Conservation (phyloP, 2,888 invertebrate genomes). For the Calephelis perditalis region DNA sequence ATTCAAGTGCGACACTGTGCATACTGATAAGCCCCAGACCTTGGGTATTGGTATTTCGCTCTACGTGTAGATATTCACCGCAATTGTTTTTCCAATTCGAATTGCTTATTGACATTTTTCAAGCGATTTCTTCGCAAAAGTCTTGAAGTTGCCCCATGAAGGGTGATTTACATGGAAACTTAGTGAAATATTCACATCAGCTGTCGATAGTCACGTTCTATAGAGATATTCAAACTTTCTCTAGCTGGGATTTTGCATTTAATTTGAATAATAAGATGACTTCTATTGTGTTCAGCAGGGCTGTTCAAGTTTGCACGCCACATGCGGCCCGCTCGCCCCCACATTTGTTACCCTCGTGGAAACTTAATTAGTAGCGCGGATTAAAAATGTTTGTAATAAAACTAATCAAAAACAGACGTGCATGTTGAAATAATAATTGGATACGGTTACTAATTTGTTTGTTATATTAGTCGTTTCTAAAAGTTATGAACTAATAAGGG, state of each 20-base stretch:
- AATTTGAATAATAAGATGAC: slow-evolving; percentile 64
- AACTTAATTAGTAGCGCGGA: too few species aligned
- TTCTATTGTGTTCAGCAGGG: slow-evolving; percentile 47
- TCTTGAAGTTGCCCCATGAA: slow-evolving; percentile 43
- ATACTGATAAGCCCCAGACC: slow-evolving; percentile 56
- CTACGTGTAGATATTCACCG: slow-evolving; percentile 50
- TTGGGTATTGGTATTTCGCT: slow-evolving; percentile 53
- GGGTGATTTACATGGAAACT: slow-evolving; percentile 66
- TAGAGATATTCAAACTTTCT: slow-evolving; percentile 70
- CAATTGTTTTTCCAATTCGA: slow-evolving; percentile 54
- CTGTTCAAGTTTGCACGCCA: slow-evolving; percentile 36
- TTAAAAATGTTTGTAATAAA: too few species aligned
- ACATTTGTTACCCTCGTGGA: too few species aligned
- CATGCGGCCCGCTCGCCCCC: too few species aligned
- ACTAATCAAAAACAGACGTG: too few species aligned
- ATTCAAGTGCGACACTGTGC: slow-evolving; percentile 52
- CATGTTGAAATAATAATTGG: too few species aligned
- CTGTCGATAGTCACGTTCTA: slow-evolving; percentile 68
- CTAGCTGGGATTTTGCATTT: slow-evolving; percentile 56
- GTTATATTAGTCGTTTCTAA: too few species aligned
- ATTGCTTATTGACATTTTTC: slow-evolving; percentile 47
- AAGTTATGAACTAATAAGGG: too few species aligned
- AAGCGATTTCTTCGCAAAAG: slow-evolving; percentile 45
- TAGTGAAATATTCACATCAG: slow-evolving; percentile 70
- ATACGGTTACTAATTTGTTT: too few species aligned